Evolutionary conservation across 2,888 invertebrate species (phyloP), one percentile per base, ranked within the genome.

Genomic region (Pediacus dermestoides): DNA sequence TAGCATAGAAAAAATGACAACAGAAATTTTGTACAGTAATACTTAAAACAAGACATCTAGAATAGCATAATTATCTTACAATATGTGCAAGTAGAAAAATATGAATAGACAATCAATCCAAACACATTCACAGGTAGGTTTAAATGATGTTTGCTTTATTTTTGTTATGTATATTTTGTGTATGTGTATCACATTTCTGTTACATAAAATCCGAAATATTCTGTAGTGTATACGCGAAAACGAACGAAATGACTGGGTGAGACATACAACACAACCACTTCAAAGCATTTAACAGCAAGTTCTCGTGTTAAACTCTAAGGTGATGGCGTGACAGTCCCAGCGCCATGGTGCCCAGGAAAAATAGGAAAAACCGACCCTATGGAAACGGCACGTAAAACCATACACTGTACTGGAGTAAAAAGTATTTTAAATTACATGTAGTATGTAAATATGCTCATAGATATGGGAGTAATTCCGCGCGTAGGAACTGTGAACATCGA

Each of bases 11-110:
- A n/a, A n/a, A n/a, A n/a, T n/a, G n/a, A n/a, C n/a, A n/a, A n/a
- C n/a, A n/a, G n/a, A n/a, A n/a, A n/a, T n/a, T n/a, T n/a, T n/a
- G n/a, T n/a, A n/a, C n/a, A n/a, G n/a, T n/a, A n/a, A n/a, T n/a
- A n/a, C n/a, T n/a, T 25, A 30, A 34, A 39, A 42, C 31, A 34
- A 44, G 46, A 51, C 46, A 48, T 37, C 50, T 48, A 51, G 45
- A 44, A 32, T 50, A 52, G 44, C 39, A 46, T 44, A 37, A 32
- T 35, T 60, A 64, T 64, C 50, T 62, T 66, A 67, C 64, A 68
- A 53, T 66, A 63, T 66, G 68, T 68, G 68, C 67, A 66, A 66
- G 67, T 69, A 68, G 67, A 68, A 68, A 69, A 69, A 68, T 69
- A 69, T 65, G 56, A 61, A 59, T 62, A 61, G 60, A 59, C 48